Evolutionary conservation across 2,113 vertebrate genomes (phyloP).

Genomic region (Notechis scutatus): DNA sequence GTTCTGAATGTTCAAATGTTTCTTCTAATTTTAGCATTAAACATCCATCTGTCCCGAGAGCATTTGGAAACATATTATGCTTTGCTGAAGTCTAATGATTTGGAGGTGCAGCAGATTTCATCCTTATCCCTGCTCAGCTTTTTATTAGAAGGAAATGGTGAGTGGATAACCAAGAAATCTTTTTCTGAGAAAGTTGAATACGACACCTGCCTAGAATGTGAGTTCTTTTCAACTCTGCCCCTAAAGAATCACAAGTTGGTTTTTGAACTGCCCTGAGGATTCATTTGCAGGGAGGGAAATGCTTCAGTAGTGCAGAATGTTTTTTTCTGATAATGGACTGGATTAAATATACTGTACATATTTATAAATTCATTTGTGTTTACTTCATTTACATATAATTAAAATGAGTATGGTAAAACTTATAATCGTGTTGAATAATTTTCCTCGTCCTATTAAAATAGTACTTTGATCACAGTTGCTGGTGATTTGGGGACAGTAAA

Average conservation of each 20-base stretch:
- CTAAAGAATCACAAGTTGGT: not conserved
- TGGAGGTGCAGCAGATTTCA: slow-evolving; percentile 75
- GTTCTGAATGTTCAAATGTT: not conserved
- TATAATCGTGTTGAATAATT: not conserved
- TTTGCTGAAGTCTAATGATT: slow-evolving; percentile 72
- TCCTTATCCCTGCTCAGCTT: slow-evolving; percentile 76
- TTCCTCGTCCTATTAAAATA: not conserved
- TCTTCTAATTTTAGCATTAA: slow-evolving; percentile 61
- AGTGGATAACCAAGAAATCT: slow-evolving; percentile 40
- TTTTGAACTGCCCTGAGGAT: not conserved
- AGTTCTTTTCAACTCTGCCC: not conserved
- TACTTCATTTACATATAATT: not conserved
- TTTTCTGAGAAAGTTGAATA: not conserved
- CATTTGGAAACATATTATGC: slow-evolving; percentile 70
- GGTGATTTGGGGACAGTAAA: not conserved
- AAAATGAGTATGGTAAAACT: not conserved
- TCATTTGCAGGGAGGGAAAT: not conserved
- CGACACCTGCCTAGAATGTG: not conserved
- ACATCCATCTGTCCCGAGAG: slow-evolving; percentile 60
- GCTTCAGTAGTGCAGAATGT: not conserved
- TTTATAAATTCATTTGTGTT: not conserved
- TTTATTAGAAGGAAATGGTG: slow-evolving; percentile 74
- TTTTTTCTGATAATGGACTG: not conserved
- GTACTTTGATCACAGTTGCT: not conserved
- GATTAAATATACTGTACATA: not conserved